Conservation (phyloP, 2,113 vertebrate genomes). For the Sialia sialis region DNA sequence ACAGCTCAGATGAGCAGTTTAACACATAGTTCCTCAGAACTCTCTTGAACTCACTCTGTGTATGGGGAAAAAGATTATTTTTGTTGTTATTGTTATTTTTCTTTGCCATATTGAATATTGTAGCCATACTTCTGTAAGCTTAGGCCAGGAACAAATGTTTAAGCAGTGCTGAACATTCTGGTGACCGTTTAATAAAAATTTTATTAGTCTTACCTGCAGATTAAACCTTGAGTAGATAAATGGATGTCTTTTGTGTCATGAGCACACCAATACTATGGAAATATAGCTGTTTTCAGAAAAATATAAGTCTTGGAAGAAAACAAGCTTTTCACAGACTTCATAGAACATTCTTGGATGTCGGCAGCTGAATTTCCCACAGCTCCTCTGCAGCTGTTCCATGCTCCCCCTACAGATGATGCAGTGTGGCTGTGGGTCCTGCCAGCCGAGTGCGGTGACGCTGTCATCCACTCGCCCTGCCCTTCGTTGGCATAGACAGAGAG, state of each 20-base stretch:
- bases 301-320: background rate
- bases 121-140: background rate
- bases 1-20: background rate
- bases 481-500: background rate
- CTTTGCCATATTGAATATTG: background rate
- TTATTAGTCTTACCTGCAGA: background rate
- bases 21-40: background rate
- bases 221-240: background rate
- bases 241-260: background rate
- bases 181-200: background rate
- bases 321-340: background rate
- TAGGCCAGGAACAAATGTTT: background rate
- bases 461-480: background rate
- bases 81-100: background rate
- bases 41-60: background rate
- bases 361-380: background rate
- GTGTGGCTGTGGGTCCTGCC: background rate
- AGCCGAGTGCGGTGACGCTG: rapidly evolving
- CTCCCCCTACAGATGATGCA: background rate
- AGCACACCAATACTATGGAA: background rate
- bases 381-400: background rate
- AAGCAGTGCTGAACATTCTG: background rate
- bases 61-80: too few relatives aligned
- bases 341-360: background rate
- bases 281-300: background rate